Conservation (phyloP, 2,888 invertebrate genomes). For the Troilus luridus region DNA sequence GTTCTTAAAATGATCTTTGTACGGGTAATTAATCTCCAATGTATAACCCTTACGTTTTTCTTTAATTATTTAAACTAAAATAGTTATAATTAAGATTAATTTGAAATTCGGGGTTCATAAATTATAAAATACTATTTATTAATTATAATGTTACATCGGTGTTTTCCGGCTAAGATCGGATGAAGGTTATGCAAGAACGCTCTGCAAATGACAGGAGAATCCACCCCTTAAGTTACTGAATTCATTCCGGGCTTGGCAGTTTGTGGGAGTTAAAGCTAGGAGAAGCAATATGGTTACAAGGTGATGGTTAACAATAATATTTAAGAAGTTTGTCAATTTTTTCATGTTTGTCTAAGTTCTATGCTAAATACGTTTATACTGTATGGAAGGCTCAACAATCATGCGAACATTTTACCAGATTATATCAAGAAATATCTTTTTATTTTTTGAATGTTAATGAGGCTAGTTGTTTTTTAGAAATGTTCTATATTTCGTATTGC, state of each 20-base stretch:
- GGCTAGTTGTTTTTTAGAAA: no score
- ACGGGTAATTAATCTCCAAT: background rate
- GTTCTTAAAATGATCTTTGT: background rate
- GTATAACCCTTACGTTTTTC: background rate
- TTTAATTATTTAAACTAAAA: background rate
- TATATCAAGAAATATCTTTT: background rate
- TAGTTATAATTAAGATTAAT: background rate
- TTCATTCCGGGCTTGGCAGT: background rate
- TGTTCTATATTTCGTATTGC: no score
- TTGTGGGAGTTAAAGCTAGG: background rate
- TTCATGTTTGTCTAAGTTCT: background rate
- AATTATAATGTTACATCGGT: background rate
- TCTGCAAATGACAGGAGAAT: constrained; percentile 39
- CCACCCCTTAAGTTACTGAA: background rate
- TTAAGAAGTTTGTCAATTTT: background rate
- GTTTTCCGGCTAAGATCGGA: background rate
- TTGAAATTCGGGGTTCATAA: no score
- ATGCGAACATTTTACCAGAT: no score
- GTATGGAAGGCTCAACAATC: no score
- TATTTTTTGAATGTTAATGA: no score
- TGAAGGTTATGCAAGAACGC: background rate
- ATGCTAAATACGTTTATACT: background rate
- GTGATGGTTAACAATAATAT: background rate
- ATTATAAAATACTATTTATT: background rate
- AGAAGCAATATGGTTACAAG: background rate